Evolutionary conservation across 1,140 invertebrate genomes (phyloP).

Genomic region (Drosophila tristis): DNA sequence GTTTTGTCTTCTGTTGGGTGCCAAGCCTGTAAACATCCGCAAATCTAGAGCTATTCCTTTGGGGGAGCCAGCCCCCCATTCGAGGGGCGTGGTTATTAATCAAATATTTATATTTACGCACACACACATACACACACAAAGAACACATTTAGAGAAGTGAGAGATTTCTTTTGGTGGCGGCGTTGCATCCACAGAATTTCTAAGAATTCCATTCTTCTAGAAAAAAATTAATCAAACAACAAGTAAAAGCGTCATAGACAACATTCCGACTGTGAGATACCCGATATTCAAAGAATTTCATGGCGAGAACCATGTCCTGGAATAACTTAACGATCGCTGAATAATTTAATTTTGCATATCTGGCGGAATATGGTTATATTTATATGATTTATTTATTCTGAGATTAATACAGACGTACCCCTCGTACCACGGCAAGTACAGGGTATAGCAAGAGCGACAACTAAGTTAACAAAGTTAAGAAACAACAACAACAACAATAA

Average conservation of each 20-base stretch:
- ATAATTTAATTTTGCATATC: no score
- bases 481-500: slow-evolving; percentile 26
- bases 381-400: no score
- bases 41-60: slow-evolving; percentile 59
- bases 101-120: slow-evolving; percentile 82
- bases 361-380: no score
- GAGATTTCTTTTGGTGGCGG: slow-evolving; percentile 30
- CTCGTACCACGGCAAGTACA: no score
- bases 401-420: no score
- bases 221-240: slow-evolving; percentile 78
- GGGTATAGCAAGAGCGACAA: slow-evolving; percentile 29
- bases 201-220: slow-evolving; percentile 72
- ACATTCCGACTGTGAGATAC: neutral
- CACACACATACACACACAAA: slow-evolving; percentile 42
- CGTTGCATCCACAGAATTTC: slow-evolving; percentile 66
- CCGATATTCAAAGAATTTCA: no score
- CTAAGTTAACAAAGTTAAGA: slow-evolving; percentile 59
- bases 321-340: no score
- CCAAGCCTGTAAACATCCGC: slow-evolving; percentile 80
- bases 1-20: slow-evolving; percentile 67
- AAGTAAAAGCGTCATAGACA: slow-evolving; percentile 2
- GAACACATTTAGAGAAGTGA: slow-evolving; percentile 14
- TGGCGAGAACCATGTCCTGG: no score
- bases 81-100: slow-evolving; percentile 69
- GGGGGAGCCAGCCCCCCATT: slow-evolving; percentile 32